Conservation (phyloP, 2,113 vertebrate genomes). For the Maccullochella peelii region DNA sequence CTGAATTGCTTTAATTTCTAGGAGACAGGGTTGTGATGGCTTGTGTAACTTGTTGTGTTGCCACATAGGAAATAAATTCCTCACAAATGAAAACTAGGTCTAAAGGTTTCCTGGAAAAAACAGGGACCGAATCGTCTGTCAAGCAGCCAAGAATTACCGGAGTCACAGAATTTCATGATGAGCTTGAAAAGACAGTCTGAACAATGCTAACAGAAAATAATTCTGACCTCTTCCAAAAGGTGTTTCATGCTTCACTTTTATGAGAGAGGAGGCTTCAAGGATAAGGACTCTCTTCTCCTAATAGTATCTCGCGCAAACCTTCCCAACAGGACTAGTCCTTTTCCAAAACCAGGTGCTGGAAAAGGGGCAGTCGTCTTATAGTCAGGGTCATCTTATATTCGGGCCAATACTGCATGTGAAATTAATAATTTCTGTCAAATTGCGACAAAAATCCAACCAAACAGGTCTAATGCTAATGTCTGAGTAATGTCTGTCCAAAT, state of each 20-base stretch:
- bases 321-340: neutral
- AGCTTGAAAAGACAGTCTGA: neutral
- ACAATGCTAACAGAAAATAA: neutral
- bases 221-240: neutral
- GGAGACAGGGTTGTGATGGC: neutral
- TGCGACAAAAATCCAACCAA: neutral
- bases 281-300: neutral
- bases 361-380: neutral
- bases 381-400: neutral
- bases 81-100: neutral
- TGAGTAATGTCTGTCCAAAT: constrained; percentile 46
- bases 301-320: neutral
- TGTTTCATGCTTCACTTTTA: neutral
- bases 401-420: neutral
- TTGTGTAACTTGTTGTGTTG: neutral
- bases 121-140: neutral
- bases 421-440: neutral
- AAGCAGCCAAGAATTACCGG: neutral
- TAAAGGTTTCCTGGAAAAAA: neutral
- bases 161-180: neutral
- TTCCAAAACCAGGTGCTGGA: constrained; percentile 12
- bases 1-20: neutral
- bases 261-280: neutral
- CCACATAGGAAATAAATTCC: neutral
- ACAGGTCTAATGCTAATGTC: neutral